Conservation (phyloP, 64 coral and sea anemone genomes). For the Actinia tenebrosa region DNA sequence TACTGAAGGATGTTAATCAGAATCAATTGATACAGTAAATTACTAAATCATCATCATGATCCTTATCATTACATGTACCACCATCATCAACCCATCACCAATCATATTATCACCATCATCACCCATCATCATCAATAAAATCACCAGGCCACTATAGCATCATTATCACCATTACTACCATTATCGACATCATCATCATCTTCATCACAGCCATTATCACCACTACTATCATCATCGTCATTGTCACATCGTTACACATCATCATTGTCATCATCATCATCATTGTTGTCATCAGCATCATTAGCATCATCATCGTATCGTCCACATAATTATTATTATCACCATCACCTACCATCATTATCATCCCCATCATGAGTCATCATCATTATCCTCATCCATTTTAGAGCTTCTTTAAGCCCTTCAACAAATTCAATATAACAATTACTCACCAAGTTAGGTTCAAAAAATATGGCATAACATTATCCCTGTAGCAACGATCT, state of each 20-base stretch:
- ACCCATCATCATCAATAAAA: no score
- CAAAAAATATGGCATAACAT: constrained; percentile 88
- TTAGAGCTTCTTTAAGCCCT: no score
- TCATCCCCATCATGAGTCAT: neutral
- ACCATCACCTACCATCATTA: neutral
- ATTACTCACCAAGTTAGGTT: constrained; percentile 86
- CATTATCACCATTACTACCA: neutral
- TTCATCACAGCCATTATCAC: neutral
- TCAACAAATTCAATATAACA: no score
- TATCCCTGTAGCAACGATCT: constrained; percentile 91
- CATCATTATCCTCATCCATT: neutral
- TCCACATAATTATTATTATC: neutral
- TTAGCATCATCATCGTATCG: neutral
- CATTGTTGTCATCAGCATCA: neutral
- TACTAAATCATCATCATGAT: no score
- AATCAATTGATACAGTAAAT: no score
- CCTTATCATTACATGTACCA: no score
- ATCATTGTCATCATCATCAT: neutral
- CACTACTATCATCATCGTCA: neutral
- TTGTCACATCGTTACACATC: neutral
- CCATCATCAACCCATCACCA: no score
- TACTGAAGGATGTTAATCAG: constrained; percentile 22
- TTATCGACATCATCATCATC: no score
- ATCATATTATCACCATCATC: neutral
- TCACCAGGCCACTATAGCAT: no score